phyloP scores from a whole-genome alignment of 2,113 vertebrate genomes.

The Suncus etruscus region DNA sequence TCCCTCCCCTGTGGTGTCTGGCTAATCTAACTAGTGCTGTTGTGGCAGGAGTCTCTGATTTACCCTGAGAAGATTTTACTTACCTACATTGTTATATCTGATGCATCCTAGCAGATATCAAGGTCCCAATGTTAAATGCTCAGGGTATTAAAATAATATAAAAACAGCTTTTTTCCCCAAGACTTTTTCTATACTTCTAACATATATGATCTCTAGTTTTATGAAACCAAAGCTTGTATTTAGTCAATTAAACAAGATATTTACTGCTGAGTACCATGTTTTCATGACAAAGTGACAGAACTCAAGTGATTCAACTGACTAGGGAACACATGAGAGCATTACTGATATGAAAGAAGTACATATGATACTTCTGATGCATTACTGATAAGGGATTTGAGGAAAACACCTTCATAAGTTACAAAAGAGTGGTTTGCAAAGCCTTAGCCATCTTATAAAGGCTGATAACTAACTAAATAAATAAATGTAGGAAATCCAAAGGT shows the following conservation, averaged over 20 bases:
- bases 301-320: background rate
- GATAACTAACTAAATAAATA: background rate
- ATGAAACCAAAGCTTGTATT: background rate
- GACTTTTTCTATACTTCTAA: no score
- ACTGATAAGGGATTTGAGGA: background rate
- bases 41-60: no score
- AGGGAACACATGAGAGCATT: background rate
- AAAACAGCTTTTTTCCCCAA: no score
- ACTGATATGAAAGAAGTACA: background rate
- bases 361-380: background rate
- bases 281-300: background rate
- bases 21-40: no score
- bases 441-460: background rate
- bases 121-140: no score
- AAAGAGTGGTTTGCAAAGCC: background rate
- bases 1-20: no score
- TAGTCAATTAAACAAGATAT: background rate
- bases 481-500: background rate
- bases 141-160: no score
- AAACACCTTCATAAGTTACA: background rate
- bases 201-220: background rate
- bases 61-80: no score
- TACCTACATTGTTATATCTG: no score
- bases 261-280: background rate
- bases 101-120: no score